A percentile compares a stretch with the other conserved stretches of the same genome.
These are phyloP conservation scores for Achatina immaculata DNA, from an alignment of 1,140 invertebrate species.

Conservation along the genomic window DNA sequence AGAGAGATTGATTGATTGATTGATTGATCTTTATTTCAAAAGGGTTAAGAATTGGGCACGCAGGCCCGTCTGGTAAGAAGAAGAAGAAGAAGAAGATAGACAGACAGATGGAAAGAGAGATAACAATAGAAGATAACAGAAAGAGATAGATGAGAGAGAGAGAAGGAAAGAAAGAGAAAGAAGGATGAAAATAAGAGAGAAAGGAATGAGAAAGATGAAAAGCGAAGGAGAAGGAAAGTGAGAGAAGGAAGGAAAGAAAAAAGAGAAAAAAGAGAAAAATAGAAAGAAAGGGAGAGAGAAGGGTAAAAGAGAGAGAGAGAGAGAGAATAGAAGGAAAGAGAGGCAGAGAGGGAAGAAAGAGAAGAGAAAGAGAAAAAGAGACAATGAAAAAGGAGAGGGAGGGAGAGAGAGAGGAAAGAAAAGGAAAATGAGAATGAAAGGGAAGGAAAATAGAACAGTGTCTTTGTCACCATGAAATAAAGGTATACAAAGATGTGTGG, in stretches of 20 bases:
- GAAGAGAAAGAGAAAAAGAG: constrained; percentile 20
- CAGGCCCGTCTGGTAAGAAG: no score
- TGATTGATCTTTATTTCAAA: no score
- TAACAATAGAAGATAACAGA: background rate
- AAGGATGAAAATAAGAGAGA: constrained; percentile 1
- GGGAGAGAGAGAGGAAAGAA: background rate
- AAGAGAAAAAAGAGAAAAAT: background rate
- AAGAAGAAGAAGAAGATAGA: background rate
- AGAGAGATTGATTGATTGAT: no score
- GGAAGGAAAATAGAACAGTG: no score
- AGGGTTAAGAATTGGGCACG: no score
- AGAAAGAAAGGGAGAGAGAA: constrained; percentile 2
- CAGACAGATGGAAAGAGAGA: no score
- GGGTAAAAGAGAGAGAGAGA: background rate
- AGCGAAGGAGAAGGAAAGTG: background rate
- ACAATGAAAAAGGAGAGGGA: background rate
- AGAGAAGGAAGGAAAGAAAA: constrained; percentile 1
- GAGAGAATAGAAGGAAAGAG: background rate
- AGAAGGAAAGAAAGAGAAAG: background rate
- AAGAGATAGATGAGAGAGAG: background rate
- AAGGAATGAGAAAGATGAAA: constrained; percentile 5
- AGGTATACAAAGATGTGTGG: no score
- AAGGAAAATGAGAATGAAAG: background rate
- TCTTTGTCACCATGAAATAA: no score
- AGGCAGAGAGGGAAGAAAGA: background rate